Conservation (phyloP, 2,113 vertebrate species). For the Columba livia region DNA sequence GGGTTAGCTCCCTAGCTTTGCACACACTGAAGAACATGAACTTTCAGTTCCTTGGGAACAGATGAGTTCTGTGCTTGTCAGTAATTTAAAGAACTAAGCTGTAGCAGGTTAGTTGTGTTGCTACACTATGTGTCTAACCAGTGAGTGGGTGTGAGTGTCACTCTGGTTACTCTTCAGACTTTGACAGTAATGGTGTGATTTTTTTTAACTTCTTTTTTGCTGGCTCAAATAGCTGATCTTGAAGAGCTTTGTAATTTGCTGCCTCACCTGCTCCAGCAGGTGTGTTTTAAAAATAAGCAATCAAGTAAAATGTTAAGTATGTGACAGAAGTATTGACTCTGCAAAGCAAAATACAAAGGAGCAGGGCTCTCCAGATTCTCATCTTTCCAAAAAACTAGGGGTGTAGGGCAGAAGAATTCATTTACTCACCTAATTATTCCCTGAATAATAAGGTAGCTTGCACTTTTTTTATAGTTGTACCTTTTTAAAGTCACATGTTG, state of each 20-base stretch:
- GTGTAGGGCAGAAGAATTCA: fast-evolving
- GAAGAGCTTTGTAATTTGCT: not conserved
- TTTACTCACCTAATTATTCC: not conserved
- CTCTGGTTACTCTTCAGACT: not conserved
- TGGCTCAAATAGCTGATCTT: not conserved
- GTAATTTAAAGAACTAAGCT: not conserved
- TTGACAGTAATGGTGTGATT: not conserved
- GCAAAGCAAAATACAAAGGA: not conserved
- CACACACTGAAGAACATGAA: not conserved
- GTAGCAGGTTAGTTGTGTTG: not conserved
- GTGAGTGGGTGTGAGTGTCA: not conserved
- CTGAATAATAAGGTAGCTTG: not conserved
- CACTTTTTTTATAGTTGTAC: not conserved
- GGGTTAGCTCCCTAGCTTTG: not conserved
- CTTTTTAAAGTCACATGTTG: fast-evolving
- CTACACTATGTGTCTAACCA: not conserved
- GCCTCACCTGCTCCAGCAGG: not conserved
- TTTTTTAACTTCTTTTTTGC: not conserved
- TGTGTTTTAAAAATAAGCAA: not conserved
- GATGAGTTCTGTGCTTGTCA: not conserved
- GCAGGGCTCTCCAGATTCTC: not conserved
- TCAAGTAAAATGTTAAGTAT: not conserved
- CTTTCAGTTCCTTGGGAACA: not conserved
- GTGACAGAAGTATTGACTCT: not conserved
- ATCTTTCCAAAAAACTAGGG: fast-evolving